Conservation (phyloP, 2,113 vertebrate genomes). For the Laticauda colubrina region DNA sequence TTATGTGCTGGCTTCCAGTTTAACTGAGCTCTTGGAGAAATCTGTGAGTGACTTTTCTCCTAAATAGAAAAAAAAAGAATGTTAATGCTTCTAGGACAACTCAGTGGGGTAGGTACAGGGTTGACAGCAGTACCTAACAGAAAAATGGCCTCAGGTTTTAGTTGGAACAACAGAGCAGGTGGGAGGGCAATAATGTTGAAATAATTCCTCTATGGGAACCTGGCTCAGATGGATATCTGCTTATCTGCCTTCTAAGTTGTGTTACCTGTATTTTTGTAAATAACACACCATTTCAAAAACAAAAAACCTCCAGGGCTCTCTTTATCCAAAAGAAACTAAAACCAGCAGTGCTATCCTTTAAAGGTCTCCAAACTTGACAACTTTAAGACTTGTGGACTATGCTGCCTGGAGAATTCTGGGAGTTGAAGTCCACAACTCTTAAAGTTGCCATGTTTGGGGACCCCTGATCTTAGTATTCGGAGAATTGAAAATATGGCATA, state of each 20-base stretch:
- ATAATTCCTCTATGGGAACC: background rate
- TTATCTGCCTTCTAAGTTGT: background rate
- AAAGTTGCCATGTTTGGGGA: no score
- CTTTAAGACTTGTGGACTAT: no score
- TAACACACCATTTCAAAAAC: background rate
- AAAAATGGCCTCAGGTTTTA: background rate
- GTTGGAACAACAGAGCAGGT: background rate
- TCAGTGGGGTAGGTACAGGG: background rate
- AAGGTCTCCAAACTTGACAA: no score
- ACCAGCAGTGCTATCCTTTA: background rate
- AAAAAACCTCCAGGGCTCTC: background rate
- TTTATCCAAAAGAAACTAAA: background rate
- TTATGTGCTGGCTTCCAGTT: background rate
- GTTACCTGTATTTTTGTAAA: background rate
- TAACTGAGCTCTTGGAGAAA: background rate
- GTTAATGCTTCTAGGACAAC: background rate
- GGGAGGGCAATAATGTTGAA: background rate
- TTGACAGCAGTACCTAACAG: background rate
- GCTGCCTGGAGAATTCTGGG: no score
- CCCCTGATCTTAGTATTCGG: background rate
- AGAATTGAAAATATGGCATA: background rate
- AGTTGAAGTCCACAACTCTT: no score
- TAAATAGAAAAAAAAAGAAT: background rate
- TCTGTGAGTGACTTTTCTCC: background rate
- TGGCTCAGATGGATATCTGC: background rate